phyloP scores from a whole-genome alignment of 2,113 vertebrate genomes.

The Protobothrops flavoviridis region DNA sequence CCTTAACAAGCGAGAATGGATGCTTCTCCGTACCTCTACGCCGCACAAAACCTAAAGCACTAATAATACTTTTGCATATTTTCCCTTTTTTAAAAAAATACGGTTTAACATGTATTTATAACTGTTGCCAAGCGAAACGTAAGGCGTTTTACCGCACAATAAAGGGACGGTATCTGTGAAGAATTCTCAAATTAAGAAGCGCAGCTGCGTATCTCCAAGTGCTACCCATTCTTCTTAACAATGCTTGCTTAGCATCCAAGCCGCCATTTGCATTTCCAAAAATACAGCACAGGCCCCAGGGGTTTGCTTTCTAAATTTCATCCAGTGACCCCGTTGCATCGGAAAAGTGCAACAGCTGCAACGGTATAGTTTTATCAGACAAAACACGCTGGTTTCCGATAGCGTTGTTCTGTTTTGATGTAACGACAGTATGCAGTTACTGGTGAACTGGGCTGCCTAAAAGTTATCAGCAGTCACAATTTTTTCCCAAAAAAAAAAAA shows the following conservation, averaged over 20 bases:
- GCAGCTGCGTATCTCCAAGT: neutral
- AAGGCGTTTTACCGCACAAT: neutral
- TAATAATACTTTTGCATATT: neutral
- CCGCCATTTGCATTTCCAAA: slow-evolving; percentile 4
- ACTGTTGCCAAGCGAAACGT: neutral
- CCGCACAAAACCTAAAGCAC: neutral
- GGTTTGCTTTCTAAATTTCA: neutral
- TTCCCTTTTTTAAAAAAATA: neutral
- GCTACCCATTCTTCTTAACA: neutral
- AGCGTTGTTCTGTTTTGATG: too few relatives aligned
- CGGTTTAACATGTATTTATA: neutral
- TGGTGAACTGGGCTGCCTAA: too few relatives aligned
- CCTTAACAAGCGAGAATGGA: neutral
- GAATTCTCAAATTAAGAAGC: neutral
- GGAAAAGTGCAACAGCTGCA: too few relatives aligned
- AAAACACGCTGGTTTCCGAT: too few relatives aligned
- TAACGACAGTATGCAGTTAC: too few relatives aligned
- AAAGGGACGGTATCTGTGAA: neutral
- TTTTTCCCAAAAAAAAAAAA: too few relatives aligned
- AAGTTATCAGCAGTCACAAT: too few relatives aligned
- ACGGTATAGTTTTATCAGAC: too few relatives aligned
- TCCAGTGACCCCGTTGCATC: too few relatives aligned
- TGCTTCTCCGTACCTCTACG: neutral
- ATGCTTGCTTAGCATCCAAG: neutral
- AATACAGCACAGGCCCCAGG: neutral